phyloP scores from a whole-genome alignment of 1,140 invertebrate genomes.

The Acyrthosiphon pisum region DNA sequence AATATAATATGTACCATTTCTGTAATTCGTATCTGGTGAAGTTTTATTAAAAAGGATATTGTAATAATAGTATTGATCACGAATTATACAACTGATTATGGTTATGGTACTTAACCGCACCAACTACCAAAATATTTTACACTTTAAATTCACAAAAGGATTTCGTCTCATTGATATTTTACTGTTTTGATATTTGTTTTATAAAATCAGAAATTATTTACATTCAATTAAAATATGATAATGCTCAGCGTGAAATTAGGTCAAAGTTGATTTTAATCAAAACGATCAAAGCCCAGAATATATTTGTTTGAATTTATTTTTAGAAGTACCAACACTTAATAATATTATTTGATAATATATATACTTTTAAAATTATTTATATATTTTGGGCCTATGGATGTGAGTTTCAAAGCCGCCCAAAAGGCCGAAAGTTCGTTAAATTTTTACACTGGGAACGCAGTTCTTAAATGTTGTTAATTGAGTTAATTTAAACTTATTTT shows the following conservation, averaged over 20 bases:
- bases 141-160: neutral
- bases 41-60: neutral
- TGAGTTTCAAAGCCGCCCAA: neutral
- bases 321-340: no score
- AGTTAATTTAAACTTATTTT: neutral
- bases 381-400: neutral
- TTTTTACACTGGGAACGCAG: neutral
- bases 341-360: neutral
- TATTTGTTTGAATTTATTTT: neutral
- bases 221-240: neutral
- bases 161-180: neutral
- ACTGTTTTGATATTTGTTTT: neutral
- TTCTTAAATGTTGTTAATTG: neutral
- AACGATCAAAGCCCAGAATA: neutral
- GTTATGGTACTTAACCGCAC: no score
- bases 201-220: neutral
- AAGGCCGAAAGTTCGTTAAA: neutral
- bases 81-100: no score
- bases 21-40: neutral
- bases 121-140: neutral
- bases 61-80: neutral
- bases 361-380: neutral
- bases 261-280: neutral
- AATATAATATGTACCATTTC: neutral
- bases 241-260: neutral